A percentile compares a stretch with the other conserved stretches of the same genome.
These are phyloP conservation scores for Anoncus sp. DNA, from an alignment of 2,888 invertebrate genomes.

Conservation along the genomic window DNA sequence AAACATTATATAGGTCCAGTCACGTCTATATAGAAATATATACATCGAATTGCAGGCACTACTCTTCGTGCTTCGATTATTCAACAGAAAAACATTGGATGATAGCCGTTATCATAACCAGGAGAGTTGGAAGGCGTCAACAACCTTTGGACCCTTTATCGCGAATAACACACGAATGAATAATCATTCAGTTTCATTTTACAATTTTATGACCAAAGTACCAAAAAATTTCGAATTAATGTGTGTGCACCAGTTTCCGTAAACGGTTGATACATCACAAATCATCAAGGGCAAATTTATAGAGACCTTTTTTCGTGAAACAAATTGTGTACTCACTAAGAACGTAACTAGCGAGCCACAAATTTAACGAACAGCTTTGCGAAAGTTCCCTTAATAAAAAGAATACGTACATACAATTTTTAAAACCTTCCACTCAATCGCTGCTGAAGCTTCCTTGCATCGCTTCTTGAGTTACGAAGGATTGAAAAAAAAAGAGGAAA, in stretches of 20 bases:
- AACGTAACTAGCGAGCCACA: too few species aligned
- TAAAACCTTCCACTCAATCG: too few species aligned
- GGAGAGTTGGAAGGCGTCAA: constrained; percentile 11
- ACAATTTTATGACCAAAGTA: constrained; percentile 40
- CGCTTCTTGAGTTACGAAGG: not conserved
- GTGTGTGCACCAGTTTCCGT: not conserved
- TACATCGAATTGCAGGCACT: constrained; percentile 41
- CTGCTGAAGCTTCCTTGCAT: not conserved
- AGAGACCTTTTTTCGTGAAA: too few species aligned
- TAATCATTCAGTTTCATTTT: constrained; percentile 56
- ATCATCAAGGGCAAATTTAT: too few species aligned
- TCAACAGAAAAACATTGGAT: constrained; percentile 35
- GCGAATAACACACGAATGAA: constrained; percentile 55
- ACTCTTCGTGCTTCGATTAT: constrained; percentile 59
- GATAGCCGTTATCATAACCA: constrained; percentile 14
- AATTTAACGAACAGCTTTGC: too few species aligned
- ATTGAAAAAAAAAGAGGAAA: not conserved
- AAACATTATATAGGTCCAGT: too few species aligned
- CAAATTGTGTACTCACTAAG: too few species aligned
- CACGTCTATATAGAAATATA: not conserved
- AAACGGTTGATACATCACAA: not conserved
- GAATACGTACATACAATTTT: too few species aligned
- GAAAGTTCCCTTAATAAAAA: too few species aligned
- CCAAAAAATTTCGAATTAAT: constrained; percentile 30
- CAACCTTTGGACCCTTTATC: constrained; percentile 44